A percentile compares a stretch with the other conserved stretches of the same genome.
Evolutionary conservation across 2,113 vertebrate genomes (phyloP).

Genomic region (Narcine bancroftii): DNA sequence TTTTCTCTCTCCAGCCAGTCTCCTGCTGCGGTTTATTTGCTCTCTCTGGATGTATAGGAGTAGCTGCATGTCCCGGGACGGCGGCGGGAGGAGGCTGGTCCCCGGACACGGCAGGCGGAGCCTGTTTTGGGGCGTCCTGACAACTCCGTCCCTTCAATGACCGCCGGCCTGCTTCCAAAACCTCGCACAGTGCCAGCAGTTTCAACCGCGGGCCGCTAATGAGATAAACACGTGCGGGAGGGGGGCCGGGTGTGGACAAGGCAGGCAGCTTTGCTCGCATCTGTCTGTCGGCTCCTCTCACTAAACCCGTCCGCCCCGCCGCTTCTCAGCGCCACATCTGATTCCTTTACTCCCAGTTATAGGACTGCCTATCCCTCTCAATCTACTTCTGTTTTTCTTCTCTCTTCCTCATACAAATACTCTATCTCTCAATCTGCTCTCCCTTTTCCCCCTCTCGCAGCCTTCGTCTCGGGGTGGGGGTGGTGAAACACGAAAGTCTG

Average conservation of each 20-base stretch:
- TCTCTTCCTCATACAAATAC: background rate
- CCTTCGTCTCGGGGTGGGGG: too few species aligned
- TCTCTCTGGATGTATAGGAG: background rate
- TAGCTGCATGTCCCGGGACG: background rate
- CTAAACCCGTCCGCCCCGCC: constrained; percentile 55
- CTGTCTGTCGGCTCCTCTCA: constrained; percentile 48
- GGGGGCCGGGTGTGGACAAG: background rate
- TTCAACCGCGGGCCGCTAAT: background rate
- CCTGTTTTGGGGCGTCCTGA: background rate
- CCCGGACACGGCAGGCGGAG: background rate
- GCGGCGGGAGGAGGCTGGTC: background rate
- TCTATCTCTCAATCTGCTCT: too few species aligned
- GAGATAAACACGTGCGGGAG: background rate
- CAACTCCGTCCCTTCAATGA: background rate
- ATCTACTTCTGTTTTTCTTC: background rate
- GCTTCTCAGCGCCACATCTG: background rate
- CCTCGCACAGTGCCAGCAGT: background rate
- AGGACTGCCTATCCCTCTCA: constrained; percentile 35
- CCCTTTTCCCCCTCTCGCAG: too few species aligned
- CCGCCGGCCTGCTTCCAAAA: background rate
- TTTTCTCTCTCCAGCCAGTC: too few species aligned
- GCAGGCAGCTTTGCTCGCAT: background rate
- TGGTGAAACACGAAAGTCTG: too few species aligned
- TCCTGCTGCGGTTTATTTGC: too few species aligned
- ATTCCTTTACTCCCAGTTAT: constrained; percentile 44